These are phyloP conservation scores for Pomatorhinus ruficollis DNA, from an alignment of 2,113 vertebrate species.

Conservation along the genomic window DNA sequence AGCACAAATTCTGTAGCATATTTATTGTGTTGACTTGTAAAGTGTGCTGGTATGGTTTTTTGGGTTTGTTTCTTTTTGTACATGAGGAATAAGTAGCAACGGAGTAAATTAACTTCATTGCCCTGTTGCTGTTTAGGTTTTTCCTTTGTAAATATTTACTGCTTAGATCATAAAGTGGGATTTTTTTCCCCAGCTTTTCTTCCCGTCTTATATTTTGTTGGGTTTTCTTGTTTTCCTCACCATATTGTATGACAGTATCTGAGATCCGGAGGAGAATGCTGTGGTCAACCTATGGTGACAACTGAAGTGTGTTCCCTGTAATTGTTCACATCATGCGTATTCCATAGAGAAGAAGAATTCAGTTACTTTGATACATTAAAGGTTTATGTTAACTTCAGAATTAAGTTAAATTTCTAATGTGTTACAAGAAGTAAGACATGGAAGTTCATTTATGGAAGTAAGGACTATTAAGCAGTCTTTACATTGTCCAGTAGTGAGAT, in stretches of 20 bases:
- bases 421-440: background rate
- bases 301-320: background rate
- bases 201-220: background rate
- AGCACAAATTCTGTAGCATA: background rate
- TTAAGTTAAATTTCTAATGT: background rate
- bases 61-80: background rate
- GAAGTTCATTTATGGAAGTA: background rate
- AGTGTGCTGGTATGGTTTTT: background rate
- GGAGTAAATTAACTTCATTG: background rate
- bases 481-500: background rate
- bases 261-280: background rate
- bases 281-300: background rate
- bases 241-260: background rate
- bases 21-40: background rate
- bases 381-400: background rate
- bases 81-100: background rate
- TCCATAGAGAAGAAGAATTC: background rate
- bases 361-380: background rate
- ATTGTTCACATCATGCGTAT: background rate
- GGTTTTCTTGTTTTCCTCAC: background rate
- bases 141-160: background rate
- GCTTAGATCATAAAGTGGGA: background rate
- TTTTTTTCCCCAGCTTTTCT: background rate
- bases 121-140: background rate
- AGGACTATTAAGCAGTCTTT: background rate